Percentiles rank a stretch among this genome's conserved stretches.
Conservation (phyloP, 2,113 vertebrate genomes). For the Lycaon pictus region DNA sequence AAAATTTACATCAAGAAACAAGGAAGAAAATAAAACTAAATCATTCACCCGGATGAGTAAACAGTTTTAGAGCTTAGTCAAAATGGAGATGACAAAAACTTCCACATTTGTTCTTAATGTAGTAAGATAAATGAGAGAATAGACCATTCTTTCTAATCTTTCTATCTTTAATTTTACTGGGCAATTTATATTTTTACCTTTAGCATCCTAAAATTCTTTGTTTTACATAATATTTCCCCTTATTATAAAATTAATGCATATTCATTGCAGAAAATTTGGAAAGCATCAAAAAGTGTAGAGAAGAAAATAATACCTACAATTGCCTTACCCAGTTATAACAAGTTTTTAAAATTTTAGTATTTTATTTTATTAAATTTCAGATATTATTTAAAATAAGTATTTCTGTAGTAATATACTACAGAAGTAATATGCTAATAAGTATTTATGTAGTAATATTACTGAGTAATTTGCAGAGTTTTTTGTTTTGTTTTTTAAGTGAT, state of each 20-base stretch:
- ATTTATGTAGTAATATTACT: no score
- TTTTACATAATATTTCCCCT: background rate
- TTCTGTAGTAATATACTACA: background rate
- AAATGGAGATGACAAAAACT: background rate
- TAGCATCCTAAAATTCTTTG: background rate
- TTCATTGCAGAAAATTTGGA: background rate
- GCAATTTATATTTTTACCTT: slow-evolving; percentile 7
- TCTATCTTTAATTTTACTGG: slow-evolving; percentile 40
- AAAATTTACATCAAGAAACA: background rate
- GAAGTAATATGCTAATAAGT: no score
- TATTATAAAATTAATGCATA: background rate
- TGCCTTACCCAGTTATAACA: background rate
- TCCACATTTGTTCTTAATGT: background rate
- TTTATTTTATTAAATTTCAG: slow-evolving; percentile 50
- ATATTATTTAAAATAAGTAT: background rate
- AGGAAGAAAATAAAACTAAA: slow-evolving; percentile 53
- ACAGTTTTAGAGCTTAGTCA: background rate
- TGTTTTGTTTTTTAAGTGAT: background rate
- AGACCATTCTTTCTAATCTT: background rate
- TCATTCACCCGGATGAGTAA: background rate
- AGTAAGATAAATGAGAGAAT: background rate
- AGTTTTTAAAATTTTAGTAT: background rate
- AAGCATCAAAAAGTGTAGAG: background rate
- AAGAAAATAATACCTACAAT: background rate
- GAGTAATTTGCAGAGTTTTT: background rate